phyloP scores from a whole-genome alignment of 2,888 invertebrate genomes.

The Orthonevra nobilis region DNA sequence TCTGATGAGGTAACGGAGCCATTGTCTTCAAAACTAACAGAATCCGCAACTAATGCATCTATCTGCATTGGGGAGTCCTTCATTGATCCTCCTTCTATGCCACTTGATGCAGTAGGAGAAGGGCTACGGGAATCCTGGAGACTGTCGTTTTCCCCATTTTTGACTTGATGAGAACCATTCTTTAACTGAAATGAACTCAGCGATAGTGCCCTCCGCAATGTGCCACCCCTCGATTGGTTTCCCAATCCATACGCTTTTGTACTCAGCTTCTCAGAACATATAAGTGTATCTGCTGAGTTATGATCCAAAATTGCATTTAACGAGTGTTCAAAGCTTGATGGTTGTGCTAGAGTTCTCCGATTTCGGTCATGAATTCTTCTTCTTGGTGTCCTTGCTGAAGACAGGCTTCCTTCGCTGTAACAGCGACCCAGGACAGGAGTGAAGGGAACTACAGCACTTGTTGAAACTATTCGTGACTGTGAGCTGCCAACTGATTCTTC shows the following conservation, averaged over 20 bases:
- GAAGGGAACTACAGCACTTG: conserved; percentile 66
- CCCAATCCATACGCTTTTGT: conserved; percentile 24
- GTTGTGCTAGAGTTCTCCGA: conserved; percentile 72
- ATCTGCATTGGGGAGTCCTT: conserved; percentile 92
- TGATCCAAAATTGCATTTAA: conserved; percentile 74
- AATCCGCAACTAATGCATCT: conserved; percentile 86
- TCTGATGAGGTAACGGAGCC: conserved; percentile 75
- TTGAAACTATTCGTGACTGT: conserved; percentile 55
- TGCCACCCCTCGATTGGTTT: not conserved
- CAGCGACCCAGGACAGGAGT: conserved; percentile 80
- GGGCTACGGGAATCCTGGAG: conserved; percentile 86
- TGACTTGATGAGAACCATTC: conserved; percentile 64
- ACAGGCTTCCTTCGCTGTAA: conserved; percentile 83
- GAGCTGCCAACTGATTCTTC: conserved; percentile 68
- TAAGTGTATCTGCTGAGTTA: conserved; percentile 67
- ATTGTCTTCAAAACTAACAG: conserved; percentile 80
- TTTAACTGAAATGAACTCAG: conserved; percentile 72
- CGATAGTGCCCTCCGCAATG: conserved; percentile 72
- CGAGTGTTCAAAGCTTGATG: conserved; percentile 75
- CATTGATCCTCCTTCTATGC: conserved; percentile 88
- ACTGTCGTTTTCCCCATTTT: conserved; percentile 77
- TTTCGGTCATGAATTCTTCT: conserved; percentile 72
- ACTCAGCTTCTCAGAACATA: conserved; percentile 74
- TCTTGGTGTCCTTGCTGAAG: conserved; percentile 75
- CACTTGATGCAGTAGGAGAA: conserved; percentile 93